phyloP scores from a whole-genome alignment of 2,797 vertebrate genomes.

The Anas acuta region DNA sequence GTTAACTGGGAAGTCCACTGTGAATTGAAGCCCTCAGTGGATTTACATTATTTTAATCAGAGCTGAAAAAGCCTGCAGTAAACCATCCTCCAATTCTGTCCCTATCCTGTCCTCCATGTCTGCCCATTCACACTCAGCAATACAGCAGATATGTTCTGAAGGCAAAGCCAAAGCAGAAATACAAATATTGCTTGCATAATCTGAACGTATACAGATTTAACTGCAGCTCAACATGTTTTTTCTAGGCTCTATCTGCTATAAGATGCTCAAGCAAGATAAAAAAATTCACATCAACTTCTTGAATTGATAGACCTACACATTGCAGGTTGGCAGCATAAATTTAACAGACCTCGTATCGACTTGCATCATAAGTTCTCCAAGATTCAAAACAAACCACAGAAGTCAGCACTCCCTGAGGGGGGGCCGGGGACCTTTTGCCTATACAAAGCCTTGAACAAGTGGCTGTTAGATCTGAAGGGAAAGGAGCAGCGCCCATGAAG shows the following conservation, averaged over 20 bases:
- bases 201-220: neutral
- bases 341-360: neutral
- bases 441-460: neutral
- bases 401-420: neutral
- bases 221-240: neutral
- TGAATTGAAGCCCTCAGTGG: neutral
- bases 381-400: neutral
- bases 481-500: neutral
- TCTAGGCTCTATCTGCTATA: neutral
- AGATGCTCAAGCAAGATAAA: neutral
- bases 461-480: neutral
- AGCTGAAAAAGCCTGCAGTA: neutral
- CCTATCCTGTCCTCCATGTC: neutral
- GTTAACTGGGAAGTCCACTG: neutral
- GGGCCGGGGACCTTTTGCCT: neutral
- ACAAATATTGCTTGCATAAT: neutral
- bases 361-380: neutral
- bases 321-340: neutral
- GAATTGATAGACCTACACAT: accelerated
- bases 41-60: neutral
- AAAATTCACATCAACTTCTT: neutral
- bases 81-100: neutral
- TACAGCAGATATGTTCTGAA: neutral
- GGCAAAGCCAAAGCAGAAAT: neutral
- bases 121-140: neutral